A percentile compares a stretch with the other conserved stretches of the same genome.
Conservation (phyloP, 2,888 invertebrate genomes). For the Cyaniris semiargus region DNA sequence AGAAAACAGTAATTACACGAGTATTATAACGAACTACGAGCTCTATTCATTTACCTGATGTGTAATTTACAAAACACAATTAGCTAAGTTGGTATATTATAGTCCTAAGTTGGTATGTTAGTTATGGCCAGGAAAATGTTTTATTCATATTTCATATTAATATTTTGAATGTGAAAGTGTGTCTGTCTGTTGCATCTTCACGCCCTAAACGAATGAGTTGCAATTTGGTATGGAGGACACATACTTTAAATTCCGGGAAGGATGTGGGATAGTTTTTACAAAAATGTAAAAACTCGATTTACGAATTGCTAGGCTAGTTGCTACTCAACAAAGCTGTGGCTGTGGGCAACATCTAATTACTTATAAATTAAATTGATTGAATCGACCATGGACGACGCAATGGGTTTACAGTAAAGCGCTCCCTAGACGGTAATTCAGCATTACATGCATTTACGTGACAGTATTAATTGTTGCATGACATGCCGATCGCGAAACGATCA, state of each 20-base stretch:
- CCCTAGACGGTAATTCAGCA: no score
- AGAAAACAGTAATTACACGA: conserved; percentile 14
- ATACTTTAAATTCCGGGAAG: no score
- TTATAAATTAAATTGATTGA: not conserved
- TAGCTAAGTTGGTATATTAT: not conserved
- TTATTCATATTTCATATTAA: not conserved
- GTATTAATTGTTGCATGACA: no score
- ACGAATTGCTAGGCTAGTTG: not conserved
- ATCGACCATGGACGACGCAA: not conserved
- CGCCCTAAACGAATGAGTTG: not conserved
- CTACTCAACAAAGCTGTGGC: not conserved
- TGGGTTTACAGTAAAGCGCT: no score
- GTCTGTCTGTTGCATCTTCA: not conserved
- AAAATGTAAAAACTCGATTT: not conserved
- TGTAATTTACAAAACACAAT: conserved; percentile 9
- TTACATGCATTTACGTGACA: no score
- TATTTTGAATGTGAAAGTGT: no score
- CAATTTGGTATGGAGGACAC: not conserved
- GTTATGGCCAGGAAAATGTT: not conserved
- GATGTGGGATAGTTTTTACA: no score
- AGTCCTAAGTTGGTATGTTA: not conserved
- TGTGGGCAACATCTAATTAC: not conserved
- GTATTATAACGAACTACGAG: not conserved
- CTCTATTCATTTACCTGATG: not conserved
- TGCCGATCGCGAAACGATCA: no score